Conservation (phyloP, 2,888 invertebrate species). For the Iselma pallidipennis region DNA sequence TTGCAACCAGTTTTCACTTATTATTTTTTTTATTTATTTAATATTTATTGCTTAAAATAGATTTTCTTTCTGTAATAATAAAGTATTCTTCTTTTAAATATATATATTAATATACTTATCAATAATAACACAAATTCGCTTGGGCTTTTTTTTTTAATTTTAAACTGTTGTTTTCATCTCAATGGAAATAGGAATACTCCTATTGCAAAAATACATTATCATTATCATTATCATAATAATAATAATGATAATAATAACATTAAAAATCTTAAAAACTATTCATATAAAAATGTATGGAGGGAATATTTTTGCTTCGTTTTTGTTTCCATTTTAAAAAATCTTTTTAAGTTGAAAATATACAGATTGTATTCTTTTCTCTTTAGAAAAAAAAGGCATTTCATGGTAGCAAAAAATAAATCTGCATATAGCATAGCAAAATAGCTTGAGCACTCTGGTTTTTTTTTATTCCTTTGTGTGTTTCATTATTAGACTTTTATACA, state of each 20-base stretch:
- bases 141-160: constrained; percentile 39
- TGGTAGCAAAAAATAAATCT: constrained; percentile 47
- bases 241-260: constrained; percentile 23
- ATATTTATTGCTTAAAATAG: constrained; percentile 45
- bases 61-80: constrained; percentile 29
- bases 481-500: constrained; percentile 12
- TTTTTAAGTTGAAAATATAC: constrained; percentile 25
- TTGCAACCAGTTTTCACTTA: too few species aligned
- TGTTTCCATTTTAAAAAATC: background rate
- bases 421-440: constrained; percentile 38
- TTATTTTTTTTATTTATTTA: too few species aligned
- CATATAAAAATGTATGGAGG: constrained; percentile 51
- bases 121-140: constrained; percentile 58
- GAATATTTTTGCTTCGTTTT: constrained; percentile 46
- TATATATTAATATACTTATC: constrained; percentile 51
- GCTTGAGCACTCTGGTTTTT: constrained; percentile 37
- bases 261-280: constrained; percentile 43
- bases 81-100: constrained; percentile 41
- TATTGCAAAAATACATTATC: constrained; percentile 47
- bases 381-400: constrained; percentile 48
- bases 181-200: constrained; percentile 46
- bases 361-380: constrained; percentile 35
- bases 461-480: constrained; percentile 28
- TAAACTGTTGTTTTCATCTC: background rate
- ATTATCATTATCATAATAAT: background rate